Base-by-base conservation (phyloP, 2,113 vertebrate species). In the Leptocoma aspasia region DNA sequence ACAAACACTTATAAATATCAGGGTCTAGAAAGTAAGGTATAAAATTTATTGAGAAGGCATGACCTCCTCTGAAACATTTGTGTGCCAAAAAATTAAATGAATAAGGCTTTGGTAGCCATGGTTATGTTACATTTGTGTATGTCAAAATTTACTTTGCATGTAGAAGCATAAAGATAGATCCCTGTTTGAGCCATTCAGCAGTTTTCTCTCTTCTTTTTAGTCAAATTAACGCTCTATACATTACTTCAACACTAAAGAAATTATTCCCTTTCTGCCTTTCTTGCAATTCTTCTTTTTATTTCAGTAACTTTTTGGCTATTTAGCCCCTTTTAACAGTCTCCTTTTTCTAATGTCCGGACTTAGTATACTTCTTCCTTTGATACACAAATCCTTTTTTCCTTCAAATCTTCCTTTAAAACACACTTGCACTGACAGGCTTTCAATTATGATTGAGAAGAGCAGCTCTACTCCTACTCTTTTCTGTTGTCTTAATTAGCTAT, bases 401-500 rank as follows among this genome's bases (percentile, higher is more conserved):
- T 92, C 27, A 33, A 82, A 70, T 64, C 14, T 75, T 94, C 10
- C 19, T 50, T 85, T 75, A 66, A 75, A 91, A 59, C 22, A 90
- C 44, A 63, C 15, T 96, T 93, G 75, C 44, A 64, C 27, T 66
- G 35, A 47, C 60, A 86, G 16, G 6, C 42, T 96, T 96, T 94
- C 61, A 94, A 50, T 78, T 69, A 49, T 86, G 64, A 96, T 80
- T 78, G 91, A 86, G 47, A 73, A 83, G 12, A 66, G 44, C 53
- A 82, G 28, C 5, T 86, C 53, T 91, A n/a, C 49, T 89, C 30
- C 26, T 69, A 66, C 23, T 11, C 9, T 30, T 70, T 41, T 77
- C 49, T 86, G 39, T 83, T 69, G 42, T 79, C 31, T 92, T 89
- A 94, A 81, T 95, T 93, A 85, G 42, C 47, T 92, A 61, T 81